A percentile compares a stretch with the other conserved stretches of the same genome.
These are phyloP conservation scores for Parnassius orleans DNA, from an alignment of 2,888 invertebrate species.

Conservation along the genomic window DNA sequence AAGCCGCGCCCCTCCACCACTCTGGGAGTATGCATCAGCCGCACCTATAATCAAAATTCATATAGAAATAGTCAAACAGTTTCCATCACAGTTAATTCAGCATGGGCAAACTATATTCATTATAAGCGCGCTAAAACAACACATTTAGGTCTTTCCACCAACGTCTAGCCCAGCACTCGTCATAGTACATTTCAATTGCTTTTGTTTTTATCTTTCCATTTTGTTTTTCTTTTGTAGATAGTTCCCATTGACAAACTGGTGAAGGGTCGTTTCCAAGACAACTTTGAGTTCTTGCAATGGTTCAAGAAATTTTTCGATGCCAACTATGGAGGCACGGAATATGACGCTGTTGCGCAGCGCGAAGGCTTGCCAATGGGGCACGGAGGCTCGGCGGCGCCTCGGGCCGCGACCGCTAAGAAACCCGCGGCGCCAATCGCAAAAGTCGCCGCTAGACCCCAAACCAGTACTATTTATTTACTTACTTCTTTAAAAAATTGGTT, in stretches of 20 bases:
- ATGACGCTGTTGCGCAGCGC: slow-evolving; percentile 93
- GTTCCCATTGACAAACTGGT: slow-evolving; percentile 96
- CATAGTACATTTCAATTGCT: slow-evolving; percentile 45
- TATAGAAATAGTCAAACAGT: slow-evolving; percentile 15
- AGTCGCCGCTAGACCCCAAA: slow-evolving; percentile 83
- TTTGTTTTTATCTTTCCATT: slow-evolving; percentile 58
- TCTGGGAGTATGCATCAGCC: slow-evolving; percentile 69
- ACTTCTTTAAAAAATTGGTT: slow-evolving; percentile 9
- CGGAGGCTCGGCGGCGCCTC: slow-evolving; percentile 83
- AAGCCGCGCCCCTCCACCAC: slow-evolving; percentile 47
- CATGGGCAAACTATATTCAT: slow-evolving; percentile 9
- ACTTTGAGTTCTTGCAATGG: slow-evolving; percentile 99
- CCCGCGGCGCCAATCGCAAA: slow-evolving; percentile 71
- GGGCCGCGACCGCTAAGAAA: slow-evolving; percentile 66
- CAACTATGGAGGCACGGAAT: slow-evolving; percentile 97
- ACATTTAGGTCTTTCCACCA: slow-evolving; percentile 35
- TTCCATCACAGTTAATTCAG: background rate
- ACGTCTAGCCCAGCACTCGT: slow-evolving; percentile 43
- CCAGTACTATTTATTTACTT: slow-evolving; percentile 73
- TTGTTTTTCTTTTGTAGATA: slow-evolving; percentile 85
- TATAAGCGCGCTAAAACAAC: slow-evolving; percentile 40
- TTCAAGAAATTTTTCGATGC: slow-evolving; percentile 99
- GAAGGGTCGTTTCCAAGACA: slow-evolving; percentile 99
- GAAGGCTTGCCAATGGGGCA: slow-evolving; percentile 93
- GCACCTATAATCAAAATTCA: slow-evolving; percentile 14